Base-by-base conservation (phyloP, 1,140 invertebrate species). In the Dinoponera quadriceps region DNA sequence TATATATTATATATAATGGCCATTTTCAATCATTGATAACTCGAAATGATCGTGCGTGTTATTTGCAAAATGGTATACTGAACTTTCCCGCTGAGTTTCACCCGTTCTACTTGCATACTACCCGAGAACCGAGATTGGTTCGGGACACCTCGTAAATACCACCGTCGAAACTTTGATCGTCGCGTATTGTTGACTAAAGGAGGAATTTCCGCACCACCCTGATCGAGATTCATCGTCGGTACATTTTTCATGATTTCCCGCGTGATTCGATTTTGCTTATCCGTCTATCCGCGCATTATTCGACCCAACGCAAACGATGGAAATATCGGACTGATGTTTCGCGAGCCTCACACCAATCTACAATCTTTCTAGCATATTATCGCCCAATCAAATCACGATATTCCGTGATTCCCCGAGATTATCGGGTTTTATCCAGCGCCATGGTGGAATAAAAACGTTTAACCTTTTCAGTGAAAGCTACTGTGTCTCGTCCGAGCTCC, bases 341-440 rank as follows among this genome's bases (percentile, higher is more conserved):
- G 18, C 18, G 60, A 22, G 55, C 20, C 11, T 38, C 25, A 20
- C 27, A 18, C 29, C 44, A 29, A 4, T n/a, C n/a, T n/a, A n/a
- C 18, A 16, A 25, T 16, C 38, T 59, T 22, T 9, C 38, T 74
- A 22, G 9, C 18, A 11, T 33, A 29, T 73, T 59, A 59, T 73
- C 54, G 20, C 1, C 29, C 11, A 62, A 27, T 60, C 22, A 55
- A 74, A 63, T 63, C 29, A 14, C 25, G 59, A 59, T 75, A 18
- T 29, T n/a, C n/a, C 22, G n/a, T 3, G 11, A 75, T 29, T 18
- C 22, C 1, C 7, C 4, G 25, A 49, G 44, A 75, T 75, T 63
- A 49, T 75, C 55, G 22, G 29, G 20, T 55, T 72, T 55, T 55
- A 55, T 49, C 13, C n/a, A n/a, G 3, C 16, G 7, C 5, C 13